A percentile compares a stretch with the other conserved stretches of the same genome.
These are phyloP conservation scores for Hippopotamus amphibius DNA, from an alignment of 2,113 vertebrate species.

Conservation along the genomic window DNA sequence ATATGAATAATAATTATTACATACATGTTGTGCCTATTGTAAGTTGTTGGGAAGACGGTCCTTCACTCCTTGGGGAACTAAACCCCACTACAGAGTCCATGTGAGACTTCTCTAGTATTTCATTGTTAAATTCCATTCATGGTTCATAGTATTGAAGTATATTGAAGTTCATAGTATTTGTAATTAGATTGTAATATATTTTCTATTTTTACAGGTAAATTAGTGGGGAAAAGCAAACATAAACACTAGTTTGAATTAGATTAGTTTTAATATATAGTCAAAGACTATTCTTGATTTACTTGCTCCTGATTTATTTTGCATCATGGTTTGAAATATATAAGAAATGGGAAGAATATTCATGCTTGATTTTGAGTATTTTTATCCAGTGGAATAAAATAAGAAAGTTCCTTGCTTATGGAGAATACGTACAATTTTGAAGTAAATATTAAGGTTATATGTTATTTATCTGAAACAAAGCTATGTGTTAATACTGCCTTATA, in stretches of 20 bases:
- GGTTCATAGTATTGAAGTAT: not conserved
- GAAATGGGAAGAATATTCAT: not conserved
- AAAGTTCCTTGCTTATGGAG: not conserved
- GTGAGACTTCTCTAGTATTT: not conserved
- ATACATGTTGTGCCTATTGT: not conserved
- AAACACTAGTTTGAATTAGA: not conserved
- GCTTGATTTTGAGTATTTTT: constrained; percentile 25
- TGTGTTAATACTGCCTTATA: not conserved
- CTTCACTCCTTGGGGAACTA: not conserved
- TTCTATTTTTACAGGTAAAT: not conserved
- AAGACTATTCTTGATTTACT: not conserved
- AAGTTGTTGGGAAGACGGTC: not conserved
- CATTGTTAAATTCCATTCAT: not conserved
- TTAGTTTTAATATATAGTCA: not conserved
- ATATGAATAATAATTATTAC: not conserved
- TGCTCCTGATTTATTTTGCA: not conserved
- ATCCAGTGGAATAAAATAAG: not conserved
- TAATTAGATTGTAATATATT: not conserved
- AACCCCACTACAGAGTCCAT: not conserved
- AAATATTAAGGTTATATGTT: not conserved
- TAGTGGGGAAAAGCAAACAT: not conserved
- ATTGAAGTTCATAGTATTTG: not conserved
- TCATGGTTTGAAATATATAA: not conserved
- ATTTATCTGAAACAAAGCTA: not conserved
- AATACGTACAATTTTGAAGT: not conserved